Percentiles rank a stretch among this genome's conserved stretches.
Conservation (phyloP, 2,888 invertebrate genomes). For the Teleiodes luculella region DNA sequence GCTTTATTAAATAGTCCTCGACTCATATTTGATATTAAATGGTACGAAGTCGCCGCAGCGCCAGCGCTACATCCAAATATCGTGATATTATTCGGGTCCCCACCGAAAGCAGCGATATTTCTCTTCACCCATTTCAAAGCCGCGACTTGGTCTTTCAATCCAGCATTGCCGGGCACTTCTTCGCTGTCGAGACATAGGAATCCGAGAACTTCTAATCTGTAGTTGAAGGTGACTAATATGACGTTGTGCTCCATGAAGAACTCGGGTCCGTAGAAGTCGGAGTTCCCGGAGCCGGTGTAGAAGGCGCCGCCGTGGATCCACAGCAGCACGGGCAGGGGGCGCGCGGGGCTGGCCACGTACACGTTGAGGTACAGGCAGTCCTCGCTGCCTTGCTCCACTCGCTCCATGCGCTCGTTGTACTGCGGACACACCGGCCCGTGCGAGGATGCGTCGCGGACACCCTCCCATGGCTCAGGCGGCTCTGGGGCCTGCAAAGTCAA, state of each 20-base stretch:
- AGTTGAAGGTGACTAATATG: slow-evolving; percentile 69
- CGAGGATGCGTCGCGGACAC: slow-evolving; percentile 53
- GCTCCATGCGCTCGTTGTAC: slow-evolving; percentile 67
- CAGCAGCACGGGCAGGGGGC: slow-evolving; percentile 60
- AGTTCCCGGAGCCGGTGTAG: slow-evolving; percentile 71
- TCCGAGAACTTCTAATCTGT: slow-evolving; percentile 69
- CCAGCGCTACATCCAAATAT: slow-evolving; percentile 74
- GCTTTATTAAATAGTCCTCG: slow-evolving; percentile 65
- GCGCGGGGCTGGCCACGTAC: slow-evolving; percentile 63
- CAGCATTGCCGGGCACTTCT: slow-evolving; percentile 70
- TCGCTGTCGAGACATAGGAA: slow-evolving; percentile 68
- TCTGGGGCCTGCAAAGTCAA: slow-evolving; percentile 53
- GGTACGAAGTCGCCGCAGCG: slow-evolving; percentile 55
- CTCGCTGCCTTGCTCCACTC: slow-evolving; percentile 75
- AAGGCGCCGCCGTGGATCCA: slow-evolving; percentile 76
- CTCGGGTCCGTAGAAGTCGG: slow-evolving; percentile 70
- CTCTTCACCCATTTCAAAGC: slow-evolving; percentile 69
- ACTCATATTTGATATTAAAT: slow-evolving; percentile 65
- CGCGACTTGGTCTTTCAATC: slow-evolving; percentile 71
- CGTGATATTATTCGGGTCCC: slow-evolving; percentile 61
- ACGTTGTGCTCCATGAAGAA: slow-evolving; percentile 65
- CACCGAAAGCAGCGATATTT: slow-evolving; percentile 64
- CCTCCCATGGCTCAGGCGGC: slow-evolving; percentile 60
- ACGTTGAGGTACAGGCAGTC: slow-evolving; percentile 85
- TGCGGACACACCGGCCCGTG: slow-evolving; percentile 70